Percentiles rank a stretch among this genome's conserved stretches.
These are phyloP conservation scores for Neolamprologus toae DNA, from an alignment of 2,113 vertebrate species.

Conservation along the genomic window DNA sequence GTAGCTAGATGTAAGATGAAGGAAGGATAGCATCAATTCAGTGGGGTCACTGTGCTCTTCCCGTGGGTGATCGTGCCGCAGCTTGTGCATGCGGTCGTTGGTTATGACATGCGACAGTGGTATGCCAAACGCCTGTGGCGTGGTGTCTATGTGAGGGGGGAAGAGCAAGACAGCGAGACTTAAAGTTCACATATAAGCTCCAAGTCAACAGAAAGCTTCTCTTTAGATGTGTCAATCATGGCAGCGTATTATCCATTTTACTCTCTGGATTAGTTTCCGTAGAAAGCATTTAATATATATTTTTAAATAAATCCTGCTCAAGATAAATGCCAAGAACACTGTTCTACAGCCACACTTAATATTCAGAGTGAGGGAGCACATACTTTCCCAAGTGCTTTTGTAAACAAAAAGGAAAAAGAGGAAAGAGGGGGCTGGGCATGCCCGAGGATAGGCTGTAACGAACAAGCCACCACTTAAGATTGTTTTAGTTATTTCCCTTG, in stretches of 20 bases:
- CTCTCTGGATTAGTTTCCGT: neutral
- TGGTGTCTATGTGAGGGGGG: conserved; percentile 73
- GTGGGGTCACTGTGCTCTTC: conserved; percentile 84
- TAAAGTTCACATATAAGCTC: conserved; percentile 9
- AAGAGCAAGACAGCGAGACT: neutral
- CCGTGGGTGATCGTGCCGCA: conserved; percentile 81
- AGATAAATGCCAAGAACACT: neutral
- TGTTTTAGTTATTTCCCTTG: conserved; percentile 62
- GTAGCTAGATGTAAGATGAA: conserved; percentile 80
- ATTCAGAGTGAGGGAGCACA: conserved; percentile 25
- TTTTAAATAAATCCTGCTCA: neutral
- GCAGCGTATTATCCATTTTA: neutral
- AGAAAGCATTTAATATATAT: neutral
- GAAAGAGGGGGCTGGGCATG: conserved; percentile 26
- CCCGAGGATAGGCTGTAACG: conserved; percentile 37
- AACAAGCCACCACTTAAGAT: conserved; percentile 53
- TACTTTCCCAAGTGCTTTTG: conserved; percentile 43
- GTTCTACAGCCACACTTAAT: neutral
- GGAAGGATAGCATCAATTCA: conserved; percentile 84
- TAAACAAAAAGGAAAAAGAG: conserved; percentile 38
- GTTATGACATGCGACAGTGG: conserved; percentile 92
- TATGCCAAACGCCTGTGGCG: conserved; percentile 90
- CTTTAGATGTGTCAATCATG: neutral
- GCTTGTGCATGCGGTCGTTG: conserved; percentile 88
- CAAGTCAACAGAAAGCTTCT: neutral